phyloP scores from a whole-genome alignment of 2,797 vertebrate genomes.

The Syngnathus rostellatus region DNA sequence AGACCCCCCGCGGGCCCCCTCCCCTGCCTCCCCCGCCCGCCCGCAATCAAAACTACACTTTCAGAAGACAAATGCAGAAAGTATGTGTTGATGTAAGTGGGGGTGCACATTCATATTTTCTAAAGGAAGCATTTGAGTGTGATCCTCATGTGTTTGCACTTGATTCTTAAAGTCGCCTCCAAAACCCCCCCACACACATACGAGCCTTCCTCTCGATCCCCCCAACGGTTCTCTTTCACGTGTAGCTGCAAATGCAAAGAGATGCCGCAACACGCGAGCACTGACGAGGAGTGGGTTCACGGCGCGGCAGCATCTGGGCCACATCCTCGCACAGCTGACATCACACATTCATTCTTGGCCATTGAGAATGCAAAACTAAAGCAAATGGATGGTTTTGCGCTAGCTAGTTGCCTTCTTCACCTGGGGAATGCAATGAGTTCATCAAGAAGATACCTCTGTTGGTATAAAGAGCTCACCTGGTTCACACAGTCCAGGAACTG shows the following conservation, averaged over 20 bases:
- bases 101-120: slow-evolving; percentile 37
- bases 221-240: slow-evolving; percentile 46
- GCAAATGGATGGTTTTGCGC: slow-evolving; percentile 36
- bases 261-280: slow-evolving; percentile 48
- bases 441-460: slow-evolving; percentile 17
- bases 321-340: slow-evolving; percentile 36
- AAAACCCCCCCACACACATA: slow-evolving; percentile 29
- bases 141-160: slow-evolving; percentile 36
- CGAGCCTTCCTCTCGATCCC: slow-evolving; percentile 40
- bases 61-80: slow-evolving; percentile 66
- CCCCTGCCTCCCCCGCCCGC: slow-evolving; percentile 41
- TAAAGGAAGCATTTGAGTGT: slow-evolving; percentile 46
- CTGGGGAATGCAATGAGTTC: slow-evolving; percentile 56
- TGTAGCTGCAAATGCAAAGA: slow-evolving; percentile 38
- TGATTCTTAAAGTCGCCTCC: slow-evolving; percentile 17
- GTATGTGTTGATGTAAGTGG: slow-evolving; percentile 68
- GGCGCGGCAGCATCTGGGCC: slow-evolving; percentile 52
- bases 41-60: slow-evolving; percentile 46
- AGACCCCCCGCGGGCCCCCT: slow-evolving; percentile 45
- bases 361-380: slow-evolving; percentile 40
- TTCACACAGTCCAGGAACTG: slow-evolving; percentile 97
- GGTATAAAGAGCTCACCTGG: slow-evolving; percentile 72
- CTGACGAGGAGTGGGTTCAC: slow-evolving; percentile 39
- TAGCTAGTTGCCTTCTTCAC: slow-evolving; percentile 8
- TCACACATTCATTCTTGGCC: slow-evolving; percentile 31